A percentile compares a stretch with the other conserved stretches of the same genome.
These are phyloP conservation scores for Ranitomeya imitator DNA, from an alignment of 2,113 vertebrate genomes.

Conservation along the genomic window DNA sequence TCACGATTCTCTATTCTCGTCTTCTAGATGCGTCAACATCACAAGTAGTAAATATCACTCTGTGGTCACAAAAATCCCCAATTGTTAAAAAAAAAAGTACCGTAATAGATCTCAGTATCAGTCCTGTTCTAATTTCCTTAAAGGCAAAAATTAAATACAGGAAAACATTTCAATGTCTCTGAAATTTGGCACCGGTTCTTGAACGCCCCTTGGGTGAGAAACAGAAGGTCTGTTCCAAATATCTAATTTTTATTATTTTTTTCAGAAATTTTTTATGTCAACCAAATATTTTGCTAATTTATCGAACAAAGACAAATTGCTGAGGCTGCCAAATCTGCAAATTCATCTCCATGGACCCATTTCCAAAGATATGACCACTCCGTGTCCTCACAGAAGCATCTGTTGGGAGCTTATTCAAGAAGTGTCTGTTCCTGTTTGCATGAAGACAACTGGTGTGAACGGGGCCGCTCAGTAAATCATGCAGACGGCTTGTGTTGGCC, in stretches of 20 bases:
- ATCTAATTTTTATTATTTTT: neutral
- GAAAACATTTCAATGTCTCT: neutral
- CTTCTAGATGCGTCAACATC: neutral
- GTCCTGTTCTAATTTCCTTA: neutral
- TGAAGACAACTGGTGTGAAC: conserved; percentile 9
- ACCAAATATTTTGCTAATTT: conserved; percentile 49
- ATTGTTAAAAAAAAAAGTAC: neutral
- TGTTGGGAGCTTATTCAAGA: conserved; percentile 37
- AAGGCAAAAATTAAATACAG: neutral
- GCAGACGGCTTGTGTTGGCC: conserved; percentile 32
- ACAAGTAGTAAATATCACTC: neutral
- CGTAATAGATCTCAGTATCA: neutral
- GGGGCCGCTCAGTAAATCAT: conserved; percentile 29
- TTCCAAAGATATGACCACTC: conserved; percentile 13
- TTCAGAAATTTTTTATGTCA: neutral
- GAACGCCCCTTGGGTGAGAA: neutral
- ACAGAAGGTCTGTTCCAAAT: neutral
- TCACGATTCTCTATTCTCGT: neutral
- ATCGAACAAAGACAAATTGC: conserved; percentile 21
- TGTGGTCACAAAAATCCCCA: neutral
- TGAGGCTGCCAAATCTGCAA: neutral
- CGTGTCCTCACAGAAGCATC: conserved; percentile 20
- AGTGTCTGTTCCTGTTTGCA: conserved; percentile 28
- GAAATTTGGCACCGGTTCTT: neutral
- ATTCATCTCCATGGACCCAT: conserved; percentile 19